Percentiles rank a stretch among this genome's conserved stretches.
phyloP scores from a whole-genome alignment of 2,113 vertebrate genomes.

The Saguinus imperator region DNA sequence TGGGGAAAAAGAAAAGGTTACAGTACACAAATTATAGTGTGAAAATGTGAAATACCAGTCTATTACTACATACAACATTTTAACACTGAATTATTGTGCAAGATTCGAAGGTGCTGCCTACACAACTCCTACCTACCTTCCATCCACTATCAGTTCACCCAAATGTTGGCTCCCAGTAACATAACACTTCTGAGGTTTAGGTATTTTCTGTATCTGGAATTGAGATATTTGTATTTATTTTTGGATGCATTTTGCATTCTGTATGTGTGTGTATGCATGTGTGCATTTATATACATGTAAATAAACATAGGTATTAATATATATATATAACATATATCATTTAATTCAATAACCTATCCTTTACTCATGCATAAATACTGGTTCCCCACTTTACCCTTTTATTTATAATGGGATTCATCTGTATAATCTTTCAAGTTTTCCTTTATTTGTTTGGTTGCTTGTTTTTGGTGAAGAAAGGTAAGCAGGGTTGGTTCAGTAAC shows the following conservation, averaged over 20 bases:
- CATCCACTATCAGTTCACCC: neutral
- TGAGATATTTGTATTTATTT: too few relatives aligned
- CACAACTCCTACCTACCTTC: neutral
- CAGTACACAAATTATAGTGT: neutral
- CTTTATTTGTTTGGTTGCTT: neutral
- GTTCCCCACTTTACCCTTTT: neutral
- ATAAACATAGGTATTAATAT: neutral
- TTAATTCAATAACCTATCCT: neutral
- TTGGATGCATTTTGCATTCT: neutral
- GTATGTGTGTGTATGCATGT: neutral
- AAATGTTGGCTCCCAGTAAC: neutral
- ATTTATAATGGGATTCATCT: neutral
- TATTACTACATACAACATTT: neutral
- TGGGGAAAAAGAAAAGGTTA: neutral
- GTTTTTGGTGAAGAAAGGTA: neutral
- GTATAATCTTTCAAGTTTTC: neutral
- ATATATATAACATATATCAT: neutral
- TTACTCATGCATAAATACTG: neutral
- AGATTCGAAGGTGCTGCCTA: neutral
- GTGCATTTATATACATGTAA: neutral
- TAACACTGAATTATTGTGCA: neutral
- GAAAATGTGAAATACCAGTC: neutral
- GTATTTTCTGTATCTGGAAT: neutral
- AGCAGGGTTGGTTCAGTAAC: neutral
- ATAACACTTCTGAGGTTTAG: neutral